Evolutionary conservation across 2,797 vertebrate species (phyloP), one percentile per base, ranked within the genome.

Genomic region (Strix occidentalis): DNA sequence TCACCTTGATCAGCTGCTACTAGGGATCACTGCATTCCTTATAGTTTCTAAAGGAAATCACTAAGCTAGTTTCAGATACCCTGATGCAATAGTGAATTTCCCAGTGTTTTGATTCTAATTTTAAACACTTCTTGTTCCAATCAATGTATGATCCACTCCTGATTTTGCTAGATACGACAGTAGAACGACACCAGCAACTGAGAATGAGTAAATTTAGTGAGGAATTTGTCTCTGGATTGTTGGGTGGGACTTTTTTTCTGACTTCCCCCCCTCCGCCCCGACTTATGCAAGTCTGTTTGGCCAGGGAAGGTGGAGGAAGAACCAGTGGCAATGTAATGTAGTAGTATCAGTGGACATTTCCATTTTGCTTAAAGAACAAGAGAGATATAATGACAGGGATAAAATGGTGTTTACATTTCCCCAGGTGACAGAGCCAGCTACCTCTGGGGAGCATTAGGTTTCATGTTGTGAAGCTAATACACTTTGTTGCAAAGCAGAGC

Each of bases 381-480:
- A 89, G 64, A 85, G 68, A 80, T 57, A 84, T 87, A 57, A 82
- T 53, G 80, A 92, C 76, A 85, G 50, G 57, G 69, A 90, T 92
- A 93, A 90, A 61, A 65, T 2, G 2, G 26, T 95, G 33, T 94
- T 92, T 96, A 85, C 93, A 69, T 90, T 92, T 95, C 74, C 86
- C 63, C 48, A 54, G 77, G 46, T 91, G 76, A 95, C 65, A 2
- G 0, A 89, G 33, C 25, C 92, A 69, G 43, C 64, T 89, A 28
- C 76, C 88, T 93, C n/a, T 68, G 37, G 77, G 84, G 84, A 84
- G 79, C 61, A 76, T 70, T 63, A 54, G 18, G 68, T 43, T 57
- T 75, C 79, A 48, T 23, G 54, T 86, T 60, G 66, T 89, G 90
- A 96, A 96, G 87, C 80, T 93, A 91, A 91, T 86, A 84, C 68